Conservation (phyloP, 2,113 vertebrate genomes). For the Xiphorhynchus elegans region DNA sequence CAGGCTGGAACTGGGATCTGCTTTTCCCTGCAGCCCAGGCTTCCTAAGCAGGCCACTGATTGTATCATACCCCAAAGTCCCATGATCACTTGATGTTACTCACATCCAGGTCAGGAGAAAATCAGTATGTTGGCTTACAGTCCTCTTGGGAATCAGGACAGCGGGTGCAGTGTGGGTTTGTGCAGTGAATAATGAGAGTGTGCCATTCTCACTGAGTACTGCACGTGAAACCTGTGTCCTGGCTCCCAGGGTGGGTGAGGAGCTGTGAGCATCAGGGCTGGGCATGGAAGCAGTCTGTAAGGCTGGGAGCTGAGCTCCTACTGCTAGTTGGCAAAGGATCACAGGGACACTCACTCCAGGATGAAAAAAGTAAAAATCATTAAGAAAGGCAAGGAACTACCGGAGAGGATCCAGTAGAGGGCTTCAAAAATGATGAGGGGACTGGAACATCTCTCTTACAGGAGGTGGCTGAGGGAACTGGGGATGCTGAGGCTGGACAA, state of each 20-base stretch:
- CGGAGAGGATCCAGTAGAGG: not conserved
- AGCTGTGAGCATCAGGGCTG: not conserved
- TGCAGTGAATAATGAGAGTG: not conserved
- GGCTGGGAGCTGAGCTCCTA: not conserved
- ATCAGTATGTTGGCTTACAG: not conserved
- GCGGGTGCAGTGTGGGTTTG: not conserved
- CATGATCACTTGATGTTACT: rapidly evolving
- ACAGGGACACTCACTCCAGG: not conserved
- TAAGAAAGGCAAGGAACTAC: not conserved
- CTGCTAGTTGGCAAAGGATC: not conserved
- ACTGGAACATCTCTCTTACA: not conserved
- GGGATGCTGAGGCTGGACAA: not conserved
- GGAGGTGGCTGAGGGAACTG: not conserved
- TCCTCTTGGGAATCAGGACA: not conserved
- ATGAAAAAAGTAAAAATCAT: not conserved
- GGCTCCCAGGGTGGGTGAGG: rapidly evolving
- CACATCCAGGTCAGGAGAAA: not conserved
- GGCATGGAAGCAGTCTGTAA: not conserved
- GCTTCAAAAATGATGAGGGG: not conserved
- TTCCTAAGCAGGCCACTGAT: not conserved
- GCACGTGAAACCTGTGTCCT: rapidly evolving
- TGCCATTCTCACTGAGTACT: no score
- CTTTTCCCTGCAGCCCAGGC: not conserved
- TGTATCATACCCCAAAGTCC: not conserved
- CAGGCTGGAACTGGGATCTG: not conserved